Evolutionary conservation across 2,888 invertebrate species (phyloP), one percentile per base, ranked within the genome.

Genomic region (Drosophila nr. perissopoda): DNA sequence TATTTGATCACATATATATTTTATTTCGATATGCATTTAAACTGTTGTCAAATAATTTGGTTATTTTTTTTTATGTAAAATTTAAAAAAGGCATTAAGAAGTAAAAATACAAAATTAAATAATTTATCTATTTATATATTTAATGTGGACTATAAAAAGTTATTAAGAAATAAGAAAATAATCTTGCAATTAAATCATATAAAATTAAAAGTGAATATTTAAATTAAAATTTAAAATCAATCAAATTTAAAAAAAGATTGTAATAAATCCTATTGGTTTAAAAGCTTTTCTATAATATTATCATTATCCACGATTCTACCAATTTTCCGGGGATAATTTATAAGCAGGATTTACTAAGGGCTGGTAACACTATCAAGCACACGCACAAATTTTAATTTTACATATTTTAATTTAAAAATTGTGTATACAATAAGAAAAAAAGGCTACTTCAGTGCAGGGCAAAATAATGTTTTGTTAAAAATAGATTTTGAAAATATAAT

Each of bases 401-500:
- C 25, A 16, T 27, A 51, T 21, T 57, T 42, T 13, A 6, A 16
- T 57, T 29, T 16, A 29, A 42, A 31, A 31, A 42, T 51, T 62
- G 34, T 60, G 52, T 59, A 34, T 61, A 69, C 53, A 56, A 54
- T 25, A 68, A 49, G 33, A 59, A 56, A 29, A 51, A 21, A 40
- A 57, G 62, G 42, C 60, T 73, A 73, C 73, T 76, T 80, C 69
- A 80, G 76, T 73, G 73, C 69, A 81, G 68, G 59, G 62, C 54
- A 72, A 69, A 80, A 73, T 76, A 83, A 80, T 73, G 72, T 77
- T 83, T 61, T 33, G 70, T 65, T 75, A 80, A 65, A 82, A 82
- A 82, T 82, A 82, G 83, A 83, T 59, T 73, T 63, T 70, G 61
- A 70, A 77, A 82, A 77, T 80, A 80, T 83, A 83, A 82, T 80